Conservation (phyloP, 1,140 invertebrate species). For the Scaptomyza montana region DNA sequence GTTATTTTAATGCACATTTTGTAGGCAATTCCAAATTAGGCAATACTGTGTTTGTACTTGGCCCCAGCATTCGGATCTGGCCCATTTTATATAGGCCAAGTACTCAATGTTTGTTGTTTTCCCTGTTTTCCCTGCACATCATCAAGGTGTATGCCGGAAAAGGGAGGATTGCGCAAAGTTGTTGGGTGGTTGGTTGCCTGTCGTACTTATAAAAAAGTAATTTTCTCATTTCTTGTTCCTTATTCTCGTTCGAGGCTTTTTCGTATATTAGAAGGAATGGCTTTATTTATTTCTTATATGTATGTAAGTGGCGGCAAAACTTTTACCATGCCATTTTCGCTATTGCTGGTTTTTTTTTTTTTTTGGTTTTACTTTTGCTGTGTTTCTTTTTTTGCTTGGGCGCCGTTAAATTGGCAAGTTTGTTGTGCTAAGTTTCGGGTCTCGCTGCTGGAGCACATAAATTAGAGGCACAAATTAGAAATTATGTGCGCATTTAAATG, state of each 20-base stretch:
- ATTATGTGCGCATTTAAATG: constrained; percentile 83
- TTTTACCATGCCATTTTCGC: constrained; percentile 58
- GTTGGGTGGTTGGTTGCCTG: constrained; percentile 32
- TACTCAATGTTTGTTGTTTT: constrained; percentile 20
- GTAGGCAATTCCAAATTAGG: constrained; percentile 83
- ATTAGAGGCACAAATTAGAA: constrained; percentile 83
- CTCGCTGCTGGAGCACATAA: constrained; percentile 72
- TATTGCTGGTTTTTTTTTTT: constrained; percentile 18
- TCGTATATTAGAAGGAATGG: constrained; percentile 83
- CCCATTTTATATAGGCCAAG: constrained; percentile 39
- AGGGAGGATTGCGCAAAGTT: constrained; percentile 1
- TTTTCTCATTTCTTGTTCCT: constrained; percentile 77
- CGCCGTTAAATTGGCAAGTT: constrained; percentile 81
- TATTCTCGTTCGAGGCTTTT: constrained; percentile 72
- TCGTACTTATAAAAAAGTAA: constrained; percentile 82
- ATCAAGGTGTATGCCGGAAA: constrained; percentile 55
- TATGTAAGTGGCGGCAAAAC: constrained; percentile 79
- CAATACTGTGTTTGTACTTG: constrained; percentile 75
- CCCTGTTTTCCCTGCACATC: constrained; percentile 12
- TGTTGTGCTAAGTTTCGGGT: constrained; percentile 79
- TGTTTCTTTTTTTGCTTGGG: constrained; percentile 43
- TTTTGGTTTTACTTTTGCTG: constrained; percentile 18
- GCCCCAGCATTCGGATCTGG: constrained; percentile 4
- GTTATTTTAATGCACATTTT: constrained; percentile 83
- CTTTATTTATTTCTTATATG: constrained; percentile 83